Base-by-base conservation (phyloP, 2,888 invertebrate species). In the Eupithecia pulchellata region DNA sequence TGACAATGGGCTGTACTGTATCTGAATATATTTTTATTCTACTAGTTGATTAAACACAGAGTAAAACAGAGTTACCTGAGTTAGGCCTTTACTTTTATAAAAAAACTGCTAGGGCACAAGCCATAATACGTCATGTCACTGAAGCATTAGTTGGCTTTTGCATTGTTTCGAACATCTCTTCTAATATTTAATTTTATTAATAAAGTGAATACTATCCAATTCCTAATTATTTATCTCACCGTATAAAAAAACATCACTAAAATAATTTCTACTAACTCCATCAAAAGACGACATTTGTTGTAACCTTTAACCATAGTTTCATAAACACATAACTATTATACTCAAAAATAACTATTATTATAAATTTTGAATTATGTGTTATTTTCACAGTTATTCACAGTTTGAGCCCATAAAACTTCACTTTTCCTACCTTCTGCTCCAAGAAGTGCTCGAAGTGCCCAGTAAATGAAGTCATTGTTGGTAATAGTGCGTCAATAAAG, bases 401-500 rank as follows among this genome's bases (percentile, higher is more conserved):
- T 52, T 52, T 25, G 25, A 13, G 52, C 20, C 13, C 13, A 13
- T 25, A 52, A 52, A 52, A 52, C 52, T 52, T 52, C 20, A 52
- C 20, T 25, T 52, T 20, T 52, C 11, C 25, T 25, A 11, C 52
- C 20, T 25, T 25, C 9, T 25, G 52, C 52, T 52, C 25, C 11
- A 25, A 52, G 25, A 52, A 25, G 11, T 20, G 4, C 52, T 52
- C 25, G 20, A 52, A 52, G 25, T 34, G 25, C 13, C 32, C 29
- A 29, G 58, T 39, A 62, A 73, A 69, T 69, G 47, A 71, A 71
- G 70, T 66, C 58, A 71, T 71, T 87, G 86, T 87, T 84, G 85
- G 84, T 81, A 82, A 83, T 85, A 78, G 81, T 79, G 76, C 79
- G 85, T 87, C 87, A 87, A 89, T 91, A 90, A 91, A 91, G 85